These are phyloP conservation scores for Echinops telfairi DNA, from an alignment of 2,113 vertebrate species.

Conservation along the genomic window DNA sequence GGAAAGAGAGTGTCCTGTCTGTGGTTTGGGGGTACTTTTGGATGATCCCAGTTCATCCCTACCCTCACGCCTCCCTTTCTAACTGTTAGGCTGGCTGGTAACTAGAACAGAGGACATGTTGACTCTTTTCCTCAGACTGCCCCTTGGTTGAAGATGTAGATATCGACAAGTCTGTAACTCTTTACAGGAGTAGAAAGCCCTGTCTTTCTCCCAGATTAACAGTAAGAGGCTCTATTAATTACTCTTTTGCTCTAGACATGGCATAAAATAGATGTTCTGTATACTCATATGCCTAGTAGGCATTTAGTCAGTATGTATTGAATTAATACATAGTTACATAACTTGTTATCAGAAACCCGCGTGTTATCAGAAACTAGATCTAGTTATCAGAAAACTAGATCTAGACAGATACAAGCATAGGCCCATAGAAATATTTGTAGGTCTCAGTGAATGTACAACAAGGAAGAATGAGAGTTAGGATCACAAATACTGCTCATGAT, in stretches of 20 bases:
- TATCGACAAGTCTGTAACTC: not conserved
- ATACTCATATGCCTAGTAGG: not conserved
- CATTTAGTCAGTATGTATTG: not conserved
- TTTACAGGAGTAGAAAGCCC: not conserved
- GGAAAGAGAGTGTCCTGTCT: no score
- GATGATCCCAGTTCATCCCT: no score
- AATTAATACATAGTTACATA: constrained; percentile 5
- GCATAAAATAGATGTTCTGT: constrained; percentile 42
- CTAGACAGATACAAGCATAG: no score
- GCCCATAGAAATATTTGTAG: constrained; percentile 26
- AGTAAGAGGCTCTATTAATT: constrained; percentile 1
- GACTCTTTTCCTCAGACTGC: no score
- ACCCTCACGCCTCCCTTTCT: no score
- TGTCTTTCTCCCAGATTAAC: not conserved
- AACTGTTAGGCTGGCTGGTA: no score
- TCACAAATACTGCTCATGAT: not conserved
- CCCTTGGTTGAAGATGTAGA: no score
- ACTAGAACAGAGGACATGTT: no score
- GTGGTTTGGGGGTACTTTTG: no score
- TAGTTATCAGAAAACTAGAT: no score
- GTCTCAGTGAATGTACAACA: not conserved
- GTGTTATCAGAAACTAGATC: no score
- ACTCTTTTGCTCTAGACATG: not conserved
- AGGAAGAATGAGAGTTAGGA: not conserved
- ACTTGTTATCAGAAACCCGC: constrained; percentile 37